Conservation (phyloP, 2,113 vertebrate species). For the Mobula hypostoma region DNA sequence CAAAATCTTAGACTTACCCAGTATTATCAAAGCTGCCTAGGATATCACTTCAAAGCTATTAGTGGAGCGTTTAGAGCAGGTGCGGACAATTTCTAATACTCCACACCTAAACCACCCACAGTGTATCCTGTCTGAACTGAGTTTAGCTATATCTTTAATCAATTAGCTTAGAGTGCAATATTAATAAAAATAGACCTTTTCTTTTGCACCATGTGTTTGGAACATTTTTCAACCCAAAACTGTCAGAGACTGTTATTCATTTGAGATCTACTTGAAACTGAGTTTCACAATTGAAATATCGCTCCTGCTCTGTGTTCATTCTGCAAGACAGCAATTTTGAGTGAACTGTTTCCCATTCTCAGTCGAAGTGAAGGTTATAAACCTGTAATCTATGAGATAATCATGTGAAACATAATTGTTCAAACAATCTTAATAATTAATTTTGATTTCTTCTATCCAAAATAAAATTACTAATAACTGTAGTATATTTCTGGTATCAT, state of each 20-base stretch:
- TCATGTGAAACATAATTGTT: not conserved
- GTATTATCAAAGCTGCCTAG: not conserved
- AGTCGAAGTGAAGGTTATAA: not conserved
- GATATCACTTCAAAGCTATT: not conserved
- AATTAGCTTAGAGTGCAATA: constrained; percentile 20
- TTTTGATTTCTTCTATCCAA: not conserved
- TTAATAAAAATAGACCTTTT: constrained; percentile 29
- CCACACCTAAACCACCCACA: constrained; percentile 29
- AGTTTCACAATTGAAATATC: not conserved
- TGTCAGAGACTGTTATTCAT: constrained; percentile 12
- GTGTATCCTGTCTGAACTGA: constrained; percentile 2
- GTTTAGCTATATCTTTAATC: constrained; percentile 14
- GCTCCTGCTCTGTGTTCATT: not conserved
- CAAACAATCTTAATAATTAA: not conserved
- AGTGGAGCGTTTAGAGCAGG: not conserved
- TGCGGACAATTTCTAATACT: not conserved
- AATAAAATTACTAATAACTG: not conserved
- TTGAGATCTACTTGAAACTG: constrained; percentile 2
- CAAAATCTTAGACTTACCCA: not conserved
- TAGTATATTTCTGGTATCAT: not conserved
- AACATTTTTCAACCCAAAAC: constrained; percentile 24
- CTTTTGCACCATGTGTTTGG: constrained; percentile 9
- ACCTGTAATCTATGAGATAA: not conserved
- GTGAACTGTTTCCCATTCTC: not conserved
- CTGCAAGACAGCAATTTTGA: not conserved